These are phyloP conservation scores for Meleagris gallopavo DNA, from an alignment of 2,113 vertebrate genomes.

Conservation along the genomic window DNA sequence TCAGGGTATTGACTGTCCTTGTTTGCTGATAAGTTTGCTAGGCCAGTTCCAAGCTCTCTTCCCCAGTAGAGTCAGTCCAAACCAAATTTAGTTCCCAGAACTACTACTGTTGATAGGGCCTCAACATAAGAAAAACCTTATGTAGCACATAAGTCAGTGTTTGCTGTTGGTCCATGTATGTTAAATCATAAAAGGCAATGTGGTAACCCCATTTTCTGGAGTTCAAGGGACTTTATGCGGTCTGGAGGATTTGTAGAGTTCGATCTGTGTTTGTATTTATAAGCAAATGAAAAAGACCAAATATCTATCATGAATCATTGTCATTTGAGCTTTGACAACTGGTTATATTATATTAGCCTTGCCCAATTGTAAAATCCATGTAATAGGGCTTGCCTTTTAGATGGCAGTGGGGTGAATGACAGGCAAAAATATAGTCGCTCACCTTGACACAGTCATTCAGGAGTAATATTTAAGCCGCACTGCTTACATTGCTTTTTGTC, in stretches of 20 bases:
- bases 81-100: not conserved
- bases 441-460: not conserved
- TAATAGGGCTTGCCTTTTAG: accelerated
- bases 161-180: not conserved
- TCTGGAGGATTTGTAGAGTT: not conserved
- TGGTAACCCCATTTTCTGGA: not conserved
- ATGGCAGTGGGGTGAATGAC: not conserved
- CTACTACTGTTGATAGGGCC: not conserved
- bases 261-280: not conserved
- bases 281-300: not conserved
- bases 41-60: not conserved
- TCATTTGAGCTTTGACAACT: not conserved
- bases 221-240: not conserved
- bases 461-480: not conserved
- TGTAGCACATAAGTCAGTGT: not conserved
- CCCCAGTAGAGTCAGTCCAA: not conserved
- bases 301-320: not conserved
- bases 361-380: not conserved
- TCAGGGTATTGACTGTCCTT: not conserved
- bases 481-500: not conserved
- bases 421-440: not conserved
- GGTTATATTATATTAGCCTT: not conserved
- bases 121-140: not conserved
- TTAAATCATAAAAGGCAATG: not conserved
- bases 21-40: not conserved